These are phyloP conservation scores for Scarus forsteni DNA, from an alignment of 2,797 vertebrate genomes.

Conservation along the genomic window DNA sequence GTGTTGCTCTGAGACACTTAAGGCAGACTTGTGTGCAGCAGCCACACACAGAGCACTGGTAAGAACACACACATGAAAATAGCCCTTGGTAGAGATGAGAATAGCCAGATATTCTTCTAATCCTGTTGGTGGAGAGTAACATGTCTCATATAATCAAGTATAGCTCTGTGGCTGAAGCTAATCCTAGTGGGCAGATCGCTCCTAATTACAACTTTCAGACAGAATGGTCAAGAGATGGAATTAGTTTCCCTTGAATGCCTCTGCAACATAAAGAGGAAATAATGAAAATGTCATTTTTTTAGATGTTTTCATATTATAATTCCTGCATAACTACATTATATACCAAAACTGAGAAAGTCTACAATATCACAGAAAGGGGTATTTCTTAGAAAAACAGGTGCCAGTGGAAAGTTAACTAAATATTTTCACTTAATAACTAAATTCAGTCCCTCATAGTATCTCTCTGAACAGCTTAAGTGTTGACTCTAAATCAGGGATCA, in stretches of 20 bases:
- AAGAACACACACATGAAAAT: conserved; percentile 58
- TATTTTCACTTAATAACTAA: too few species aligned
- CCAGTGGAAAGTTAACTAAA: too few species aligned
- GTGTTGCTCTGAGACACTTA: conserved; percentile 21
- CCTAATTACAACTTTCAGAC: conserved; percentile 6
- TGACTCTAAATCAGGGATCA: too few species aligned
- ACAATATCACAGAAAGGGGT: too few species aligned
- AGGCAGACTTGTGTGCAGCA: conserved; percentile 28
- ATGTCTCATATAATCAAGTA: conserved; percentile 53
- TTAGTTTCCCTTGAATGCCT: neutral
- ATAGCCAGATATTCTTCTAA: conserved; percentile 72
- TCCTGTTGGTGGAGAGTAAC: conserved; percentile 53
- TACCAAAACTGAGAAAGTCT: too few species aligned
- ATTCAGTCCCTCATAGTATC: too few species aligned
- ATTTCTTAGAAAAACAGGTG: too few species aligned
- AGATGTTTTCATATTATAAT: too few species aligned
- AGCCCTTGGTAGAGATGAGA: conserved; percentile 57
- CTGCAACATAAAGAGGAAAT: neutral
- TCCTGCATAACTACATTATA: too few species aligned
- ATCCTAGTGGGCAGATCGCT: conserved; percentile 51
- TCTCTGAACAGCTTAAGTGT: too few species aligned
- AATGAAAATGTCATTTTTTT: neutral
- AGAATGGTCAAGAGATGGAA: conserved; percentile 5
- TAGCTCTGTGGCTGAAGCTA: conserved; percentile 38
- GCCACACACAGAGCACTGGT: conserved; percentile 57